Conservation (phyloP, 2,113 vertebrate genomes). For the Ivindomyrus marchei region DNA sequence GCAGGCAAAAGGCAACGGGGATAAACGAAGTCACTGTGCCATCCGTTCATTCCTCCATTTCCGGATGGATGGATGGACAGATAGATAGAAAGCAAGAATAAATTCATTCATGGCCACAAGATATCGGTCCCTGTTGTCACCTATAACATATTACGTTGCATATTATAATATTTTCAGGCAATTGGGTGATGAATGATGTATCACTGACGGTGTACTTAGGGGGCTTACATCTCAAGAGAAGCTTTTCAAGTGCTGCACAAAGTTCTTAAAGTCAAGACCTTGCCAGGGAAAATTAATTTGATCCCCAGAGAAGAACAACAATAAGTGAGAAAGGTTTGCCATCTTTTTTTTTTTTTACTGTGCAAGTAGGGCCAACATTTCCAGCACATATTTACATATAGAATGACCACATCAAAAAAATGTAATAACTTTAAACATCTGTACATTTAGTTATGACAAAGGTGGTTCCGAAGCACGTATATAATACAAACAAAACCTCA, state of each 20-base stretch:
- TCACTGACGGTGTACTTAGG: constrained; percentile 26
- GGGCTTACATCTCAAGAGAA: constrained; percentile 26
- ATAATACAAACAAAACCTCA: not conserved
- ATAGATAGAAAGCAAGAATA: not conserved
- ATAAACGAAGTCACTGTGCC: not conserved
- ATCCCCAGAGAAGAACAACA: constrained; percentile 1
- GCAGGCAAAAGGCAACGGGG: not conserved
- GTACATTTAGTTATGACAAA: not conserved
- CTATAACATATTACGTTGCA: constrained; percentile 10
- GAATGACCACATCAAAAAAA: not conserved
- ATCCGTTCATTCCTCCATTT: not conserved
- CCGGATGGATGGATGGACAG: not conserved
- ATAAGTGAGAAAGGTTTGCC: not conserved
- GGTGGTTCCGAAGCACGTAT: not conserved
- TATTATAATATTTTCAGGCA: constrained; percentile 25
- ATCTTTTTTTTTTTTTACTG: not conserved
- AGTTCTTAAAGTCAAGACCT: constrained; percentile 18
- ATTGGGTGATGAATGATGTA: constrained; percentile 27
- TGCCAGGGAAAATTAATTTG: constrained; percentile 1
- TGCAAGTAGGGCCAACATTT: not conserved
- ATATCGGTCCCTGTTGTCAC: not conserved
- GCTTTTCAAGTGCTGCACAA: constrained; percentile 13
- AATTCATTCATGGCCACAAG: not conserved
- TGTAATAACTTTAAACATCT: not conserved
- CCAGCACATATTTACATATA: not conserved